Conservation (phyloP, 2,888 invertebrate species). For the Dicyrtomina minuta region DNA sequence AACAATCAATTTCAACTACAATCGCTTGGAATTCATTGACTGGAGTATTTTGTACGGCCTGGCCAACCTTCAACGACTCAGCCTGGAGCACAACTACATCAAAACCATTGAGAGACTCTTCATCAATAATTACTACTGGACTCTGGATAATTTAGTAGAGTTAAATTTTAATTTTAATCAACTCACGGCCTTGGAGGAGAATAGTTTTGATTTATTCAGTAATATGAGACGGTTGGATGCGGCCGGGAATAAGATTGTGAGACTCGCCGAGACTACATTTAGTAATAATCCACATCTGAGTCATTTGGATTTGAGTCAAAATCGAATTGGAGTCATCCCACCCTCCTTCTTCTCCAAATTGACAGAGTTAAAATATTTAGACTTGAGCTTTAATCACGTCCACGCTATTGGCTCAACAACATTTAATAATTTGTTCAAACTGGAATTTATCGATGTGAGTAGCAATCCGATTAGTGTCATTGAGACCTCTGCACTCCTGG, state of each 20-base stretch:
- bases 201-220: constrained; percentile 13
- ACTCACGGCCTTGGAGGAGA: constrained; percentile 4
- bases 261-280: constrained; percentile 12
- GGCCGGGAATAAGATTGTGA: constrained; percentile 11
- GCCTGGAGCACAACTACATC: constrained; percentile 12
- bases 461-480: constrained; percentile 15
- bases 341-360: constrained; percentile 12
- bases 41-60: constrained; percentile 3
- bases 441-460: constrained; percentile 27
- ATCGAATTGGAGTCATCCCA: constrained; percentile 5
- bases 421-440: constrained; percentile 29
- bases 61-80: not conserved
- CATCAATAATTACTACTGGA: constrained; percentile 7
- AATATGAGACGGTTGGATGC: constrained; percentile 15
- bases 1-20: constrained; percentile 13
- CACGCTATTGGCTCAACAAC: not conserved
- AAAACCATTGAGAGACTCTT: constrained; percentile 7
- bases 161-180: constrained; percentile 22
- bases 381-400: constrained; percentile 19
- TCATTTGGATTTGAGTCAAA: constrained; percentile 25
- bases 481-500: not conserved
- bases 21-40: not conserved
- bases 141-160: constrained; percentile 2
- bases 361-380: constrained; percentile 4
- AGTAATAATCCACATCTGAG: constrained; percentile 14